Base-by-base conservation (phyloP, 2,888 invertebrate genomes). In the Diogma glabrata region DNA sequence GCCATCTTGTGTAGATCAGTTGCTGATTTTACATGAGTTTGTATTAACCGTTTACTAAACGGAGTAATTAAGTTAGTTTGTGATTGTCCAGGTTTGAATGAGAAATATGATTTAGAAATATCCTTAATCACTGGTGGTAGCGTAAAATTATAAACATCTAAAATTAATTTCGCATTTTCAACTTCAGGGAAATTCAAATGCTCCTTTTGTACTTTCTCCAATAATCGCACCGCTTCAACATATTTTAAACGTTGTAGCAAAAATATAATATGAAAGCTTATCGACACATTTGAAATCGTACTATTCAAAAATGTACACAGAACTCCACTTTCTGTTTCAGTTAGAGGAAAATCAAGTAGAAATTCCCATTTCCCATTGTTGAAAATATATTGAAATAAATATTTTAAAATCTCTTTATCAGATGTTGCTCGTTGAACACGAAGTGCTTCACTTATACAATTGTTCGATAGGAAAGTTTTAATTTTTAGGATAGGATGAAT, bases 181-280 rank as follows among this genome's bases (percentile, higher is more conserved):
- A 63, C 53, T 28, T 60, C 57, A 3, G 52, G 47, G 7, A 30
- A 50, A 43, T 47, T 50, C 14, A 28, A 16, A n/a, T 40, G 38
- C 10, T 38, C 17, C 24, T 30, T 30, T n/a, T 48, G 17, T n/a
- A 65, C 50, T 4, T 67, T 63, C 50, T 69, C 63, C 59, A 69
- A 62, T 19, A 67, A 65, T 0, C 63, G 59, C 3, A 67, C 62
- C 0, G 70, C 70, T 50, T 70, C 70, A 20, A 69, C 60, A 28
- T 68, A 70, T 50, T 67, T 67, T 3, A 62, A 64, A 28, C 65
- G 64, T 50, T 68, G 65, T 3, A 70, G 54, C 28, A 70, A 53
- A 55, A 68, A 61, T 0, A 69, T 64, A 38, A 70, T 59, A 45
- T 67, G 64, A 3, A 69, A 56, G 51, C 63, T 63, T 30, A 67